Conservation (phyloP, 2,113 vertebrate genomes). For the Muntiacus reevesi region DNA sequence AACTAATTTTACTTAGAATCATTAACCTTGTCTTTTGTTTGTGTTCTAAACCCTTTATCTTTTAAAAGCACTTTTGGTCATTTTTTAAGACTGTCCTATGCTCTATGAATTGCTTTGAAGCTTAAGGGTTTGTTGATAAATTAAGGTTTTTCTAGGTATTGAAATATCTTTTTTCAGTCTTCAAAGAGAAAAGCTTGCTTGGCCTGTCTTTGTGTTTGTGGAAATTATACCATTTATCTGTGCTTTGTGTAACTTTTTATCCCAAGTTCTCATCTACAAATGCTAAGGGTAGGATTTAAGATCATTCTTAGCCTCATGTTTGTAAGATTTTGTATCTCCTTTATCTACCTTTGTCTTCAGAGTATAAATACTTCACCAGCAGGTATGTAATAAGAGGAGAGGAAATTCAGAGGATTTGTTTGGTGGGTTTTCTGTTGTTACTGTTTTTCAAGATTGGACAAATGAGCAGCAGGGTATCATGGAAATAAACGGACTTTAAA, state of each 20-base stretch:
- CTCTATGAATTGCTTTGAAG: neutral
- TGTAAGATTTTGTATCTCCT: neutral
- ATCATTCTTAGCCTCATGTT: neutral
- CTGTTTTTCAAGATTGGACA: neutral
- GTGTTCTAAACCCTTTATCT: neutral
- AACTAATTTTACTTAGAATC: conserved; percentile 22
- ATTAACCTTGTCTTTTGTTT: conserved; percentile 36
- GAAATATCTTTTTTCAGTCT: neutral
- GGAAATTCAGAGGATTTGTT: neutral
- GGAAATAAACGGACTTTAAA: neutral
- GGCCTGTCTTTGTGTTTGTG: neutral
- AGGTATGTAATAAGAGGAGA: neutral
- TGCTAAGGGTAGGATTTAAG: neutral
- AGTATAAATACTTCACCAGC: neutral
- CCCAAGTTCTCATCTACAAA: conserved; percentile 3
- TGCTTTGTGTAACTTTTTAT: neutral
- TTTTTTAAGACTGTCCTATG: neutral
- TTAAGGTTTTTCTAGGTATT: neutral
- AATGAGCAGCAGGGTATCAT: neutral
- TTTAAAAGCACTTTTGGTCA: neutral
- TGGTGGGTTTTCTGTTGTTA: neutral
- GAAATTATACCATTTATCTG: neutral
- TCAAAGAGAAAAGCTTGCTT: conserved; percentile 15
- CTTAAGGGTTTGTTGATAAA: conserved; percentile 15
- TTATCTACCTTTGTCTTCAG: neutral